Evolutionary conservation across 1,140 invertebrate species (phyloP).

Genomic region (Orchesella cincta): DNA sequence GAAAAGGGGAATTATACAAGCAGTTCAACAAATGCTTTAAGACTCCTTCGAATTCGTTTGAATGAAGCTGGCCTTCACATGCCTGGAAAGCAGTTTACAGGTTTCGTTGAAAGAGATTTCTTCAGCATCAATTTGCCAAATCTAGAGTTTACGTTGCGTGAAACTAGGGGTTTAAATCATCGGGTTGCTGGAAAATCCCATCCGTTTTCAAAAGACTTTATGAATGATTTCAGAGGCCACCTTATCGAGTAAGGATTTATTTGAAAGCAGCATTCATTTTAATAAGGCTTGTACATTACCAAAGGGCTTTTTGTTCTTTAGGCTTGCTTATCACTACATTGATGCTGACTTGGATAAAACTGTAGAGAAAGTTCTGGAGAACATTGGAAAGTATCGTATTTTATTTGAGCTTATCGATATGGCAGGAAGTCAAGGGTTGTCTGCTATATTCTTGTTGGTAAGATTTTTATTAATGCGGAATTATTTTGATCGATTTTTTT

Average conservation of each 20-base stretch:
- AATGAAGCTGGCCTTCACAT: not conserved
- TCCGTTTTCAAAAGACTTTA: not conserved
- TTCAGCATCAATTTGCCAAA: slow-evolving; percentile 8
- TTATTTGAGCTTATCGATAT: too few relatives aligned
- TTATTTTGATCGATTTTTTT: too few relatives aligned
- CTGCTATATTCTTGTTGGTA: too few relatives aligned
- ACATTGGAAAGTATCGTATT: too few relatives aligned
- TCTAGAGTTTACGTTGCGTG: not conserved
- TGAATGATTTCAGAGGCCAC: not conserved
- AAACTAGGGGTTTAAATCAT: not conserved
- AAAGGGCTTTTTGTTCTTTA: too few relatives aligned
- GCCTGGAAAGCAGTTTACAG: not conserved
- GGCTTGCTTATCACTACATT: too few relatives aligned
- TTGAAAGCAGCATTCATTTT: too few relatives aligned
- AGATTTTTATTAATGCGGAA: too few relatives aligned
- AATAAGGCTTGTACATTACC: not conserved
- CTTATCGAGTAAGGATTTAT: not conserved
- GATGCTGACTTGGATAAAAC: too few relatives aligned
- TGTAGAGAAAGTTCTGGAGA: too few relatives aligned
- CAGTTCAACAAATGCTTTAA: not conserved
- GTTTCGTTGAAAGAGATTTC: not conserved
- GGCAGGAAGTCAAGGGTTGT: too few relatives aligned
- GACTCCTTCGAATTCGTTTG: not conserved
- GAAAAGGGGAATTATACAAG: not conserved
- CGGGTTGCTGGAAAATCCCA: not conserved